These are phyloP conservation scores for Seriola rivoliana DNA, from an alignment of 2,113 vertebrate species.

Conservation along the genomic window DNA sequence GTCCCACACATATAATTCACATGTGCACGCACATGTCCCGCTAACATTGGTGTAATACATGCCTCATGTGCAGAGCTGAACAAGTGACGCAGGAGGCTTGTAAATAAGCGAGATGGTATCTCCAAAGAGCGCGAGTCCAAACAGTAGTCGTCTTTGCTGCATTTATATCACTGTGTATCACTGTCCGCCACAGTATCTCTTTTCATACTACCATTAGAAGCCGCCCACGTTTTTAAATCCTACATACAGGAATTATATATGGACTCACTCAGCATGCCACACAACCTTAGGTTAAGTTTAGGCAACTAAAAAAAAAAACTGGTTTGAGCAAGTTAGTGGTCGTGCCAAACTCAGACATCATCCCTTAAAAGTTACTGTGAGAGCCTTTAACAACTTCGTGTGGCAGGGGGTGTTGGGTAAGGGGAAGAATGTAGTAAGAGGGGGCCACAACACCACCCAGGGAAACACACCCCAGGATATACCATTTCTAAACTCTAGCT, in stretches of 20 bases:
- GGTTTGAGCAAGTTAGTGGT: not conserved
- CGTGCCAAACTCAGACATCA: not conserved
- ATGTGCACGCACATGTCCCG: constrained; percentile 67
- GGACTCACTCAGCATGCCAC: not conserved
- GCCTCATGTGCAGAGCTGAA: constrained; percentile 1
- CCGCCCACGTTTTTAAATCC: not conserved
- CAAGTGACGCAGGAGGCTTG: not conserved
- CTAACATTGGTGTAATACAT: constrained; percentile 21
- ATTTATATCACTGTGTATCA: not conserved
- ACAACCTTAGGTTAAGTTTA: not conserved
- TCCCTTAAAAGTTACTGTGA: not conserved
- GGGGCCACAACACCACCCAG: too few relatives aligned
- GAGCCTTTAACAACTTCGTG: not conserved
- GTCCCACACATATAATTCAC: constrained; percentile 66
- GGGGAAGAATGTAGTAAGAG: too few relatives aligned
- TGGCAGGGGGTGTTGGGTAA: too few relatives aligned
- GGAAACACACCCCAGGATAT: too few relatives aligned
- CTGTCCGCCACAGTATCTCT: not conserved
- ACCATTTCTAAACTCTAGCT: too few relatives aligned
- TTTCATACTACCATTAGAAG: not conserved
- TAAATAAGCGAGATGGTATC: constrained; percentile 14
- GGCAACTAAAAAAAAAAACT: not conserved
- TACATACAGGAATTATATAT: not conserved
- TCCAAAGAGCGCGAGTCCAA: not conserved
- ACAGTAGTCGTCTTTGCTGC: not conserved